Percentiles rank a stretch among this genome's conserved stretches.
These are phyloP conservation scores for Diorhabda carinulata DNA, from an alignment of 1,140 invertebrate genomes.

Conservation along the genomic window DNA sequence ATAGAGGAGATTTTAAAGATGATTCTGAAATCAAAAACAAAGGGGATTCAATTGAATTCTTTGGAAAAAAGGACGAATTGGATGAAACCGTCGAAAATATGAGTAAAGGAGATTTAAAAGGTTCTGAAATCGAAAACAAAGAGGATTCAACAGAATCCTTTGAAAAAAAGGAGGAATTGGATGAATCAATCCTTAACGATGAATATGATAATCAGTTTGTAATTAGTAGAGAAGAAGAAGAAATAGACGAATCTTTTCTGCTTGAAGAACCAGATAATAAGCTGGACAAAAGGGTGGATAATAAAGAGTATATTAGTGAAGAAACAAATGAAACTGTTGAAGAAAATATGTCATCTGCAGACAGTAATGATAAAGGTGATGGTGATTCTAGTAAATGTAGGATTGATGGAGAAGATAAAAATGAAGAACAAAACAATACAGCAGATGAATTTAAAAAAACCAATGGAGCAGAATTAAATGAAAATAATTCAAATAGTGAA, in stretches of 20 bases:
- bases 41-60: too few species aligned
- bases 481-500: neutral
- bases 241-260: neutral
- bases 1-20: neutral
- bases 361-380: neutral
- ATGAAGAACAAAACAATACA: conserved; percentile 5
- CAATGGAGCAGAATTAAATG: neutral
- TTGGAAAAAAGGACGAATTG: too few species aligned
- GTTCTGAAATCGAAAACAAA: too few species aligned
- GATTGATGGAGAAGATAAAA: neutral
- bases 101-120: too few species aligned
- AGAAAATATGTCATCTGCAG: neutral
- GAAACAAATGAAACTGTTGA: too few species aligned
- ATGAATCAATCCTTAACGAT: neutral
- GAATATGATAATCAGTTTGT: neutral
- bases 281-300: neutral
- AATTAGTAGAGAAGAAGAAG: neutral
- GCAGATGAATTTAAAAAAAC: conserved; percentile 15
- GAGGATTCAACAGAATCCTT: neutral
- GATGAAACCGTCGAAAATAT: too few species aligned
- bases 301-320: neutral
- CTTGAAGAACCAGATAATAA: neutral
- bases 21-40: too few species aligned
- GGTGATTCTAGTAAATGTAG: neutral
- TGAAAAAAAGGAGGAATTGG: neutral